These are phyloP conservation scores for Cryptops parisi DNA, from an alignment of 2,888 invertebrate genomes.

Conservation along the genomic window DNA sequence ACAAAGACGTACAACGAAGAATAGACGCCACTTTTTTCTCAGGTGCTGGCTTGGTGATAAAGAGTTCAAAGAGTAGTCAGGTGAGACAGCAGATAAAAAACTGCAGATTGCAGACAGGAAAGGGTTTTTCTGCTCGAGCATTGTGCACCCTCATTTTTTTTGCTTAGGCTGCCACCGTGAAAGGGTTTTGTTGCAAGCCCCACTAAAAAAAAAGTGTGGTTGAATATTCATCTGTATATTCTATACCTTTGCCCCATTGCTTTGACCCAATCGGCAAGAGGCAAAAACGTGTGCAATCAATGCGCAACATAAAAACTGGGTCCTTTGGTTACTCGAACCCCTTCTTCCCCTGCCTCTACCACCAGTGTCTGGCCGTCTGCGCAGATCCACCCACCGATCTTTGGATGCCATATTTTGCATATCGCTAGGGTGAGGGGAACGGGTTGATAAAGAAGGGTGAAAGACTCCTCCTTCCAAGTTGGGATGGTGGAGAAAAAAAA, in stretches of 20 bases:
- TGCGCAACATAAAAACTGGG: not conserved
- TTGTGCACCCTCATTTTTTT: not conserved
- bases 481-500: too few relatives aligned
- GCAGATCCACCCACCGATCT: not conserved
- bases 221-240: not conserved
- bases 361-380: not conserved
- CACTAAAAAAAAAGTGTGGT: not conserved
- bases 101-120: not conserved
- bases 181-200: not conserved
- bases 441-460: not conserved
- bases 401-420: not conserved
- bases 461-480: too few relatives aligned
- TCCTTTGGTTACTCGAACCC: not conserved
- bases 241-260: not conserved
- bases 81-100: too few relatives aligned
- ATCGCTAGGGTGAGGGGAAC: not conserved
- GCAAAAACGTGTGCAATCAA: not conserved
- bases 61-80: too few relatives aligned
- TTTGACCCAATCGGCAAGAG: not conserved
- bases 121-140: not conserved
- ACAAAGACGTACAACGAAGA: too few relatives aligned
- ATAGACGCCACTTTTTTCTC: too few relatives aligned
- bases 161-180: not conserved
- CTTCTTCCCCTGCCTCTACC: not conserved
- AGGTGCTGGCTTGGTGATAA: too few relatives aligned